These are phyloP conservation scores for Acromyrmex charruanus DNA, from an alignment of 1,140 invertebrate genomes.

Conservation along the genomic window DNA sequence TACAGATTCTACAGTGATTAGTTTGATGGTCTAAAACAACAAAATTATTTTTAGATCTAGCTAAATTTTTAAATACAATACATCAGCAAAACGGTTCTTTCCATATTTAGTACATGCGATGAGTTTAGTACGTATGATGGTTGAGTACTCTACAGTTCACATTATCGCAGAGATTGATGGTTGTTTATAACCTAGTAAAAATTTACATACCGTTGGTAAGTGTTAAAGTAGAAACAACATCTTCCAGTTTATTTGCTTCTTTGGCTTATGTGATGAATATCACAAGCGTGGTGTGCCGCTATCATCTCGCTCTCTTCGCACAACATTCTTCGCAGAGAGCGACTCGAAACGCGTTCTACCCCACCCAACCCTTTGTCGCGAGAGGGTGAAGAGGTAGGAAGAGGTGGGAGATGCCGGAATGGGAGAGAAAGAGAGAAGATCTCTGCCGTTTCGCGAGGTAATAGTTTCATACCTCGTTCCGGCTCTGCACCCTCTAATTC, in stretches of 20 bases:
- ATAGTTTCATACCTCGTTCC: conserved; percentile 87
- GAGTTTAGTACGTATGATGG: no score
- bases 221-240: conserved; percentile 37
- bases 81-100: no score
- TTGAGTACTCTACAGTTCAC: no score
- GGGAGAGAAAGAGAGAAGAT: conserved; percentile 67
- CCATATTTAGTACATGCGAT: no score
- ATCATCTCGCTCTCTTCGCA: conserved; percentile 63
- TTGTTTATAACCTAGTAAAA: conserved; percentile 12
- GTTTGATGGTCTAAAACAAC: no score
- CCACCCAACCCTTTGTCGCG: conserved; percentile 66
- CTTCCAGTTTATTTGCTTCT: conserved; percentile 67
- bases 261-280: conserved; percentile 60
- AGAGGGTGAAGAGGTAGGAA: conserved; percentile 56
- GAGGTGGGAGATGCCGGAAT: conserved; percentile 43
- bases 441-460: conserved; percentile 85
- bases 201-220: conserved; percentile 6
- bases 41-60: no score
- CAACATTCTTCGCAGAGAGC: conserved; percentile 64
- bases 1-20: no score
- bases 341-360: conserved; percentile 65
- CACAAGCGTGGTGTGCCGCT: conserved; percentile 41
- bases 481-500: conserved; percentile 87
- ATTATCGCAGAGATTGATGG: neutral
- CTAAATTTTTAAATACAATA: no score